Conservation (phyloP, 2,888 invertebrate species). For the Drosophila birchii region DNA sequence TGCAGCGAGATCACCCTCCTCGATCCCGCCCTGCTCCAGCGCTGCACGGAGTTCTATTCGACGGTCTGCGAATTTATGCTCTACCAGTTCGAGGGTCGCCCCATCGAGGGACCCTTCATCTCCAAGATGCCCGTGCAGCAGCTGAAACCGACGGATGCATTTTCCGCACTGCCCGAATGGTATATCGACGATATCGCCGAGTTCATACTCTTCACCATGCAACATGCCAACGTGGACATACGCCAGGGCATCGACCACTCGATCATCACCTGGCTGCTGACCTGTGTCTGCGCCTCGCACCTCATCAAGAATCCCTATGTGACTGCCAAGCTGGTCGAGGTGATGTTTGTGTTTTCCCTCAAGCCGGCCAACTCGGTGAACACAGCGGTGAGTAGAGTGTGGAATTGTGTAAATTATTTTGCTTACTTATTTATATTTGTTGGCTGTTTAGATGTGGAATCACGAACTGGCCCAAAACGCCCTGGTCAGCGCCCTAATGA, state of each 20-base stretch:
- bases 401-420: too few species aligned
- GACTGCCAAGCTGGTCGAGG: slow-evolving; percentile 97
- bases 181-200: slow-evolving; percentile 99
- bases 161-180: slow-evolving; percentile 98
- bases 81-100: slow-evolving; percentile 87
- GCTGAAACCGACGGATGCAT: slow-evolving; percentile 89
- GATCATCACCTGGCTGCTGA: slow-evolving; percentile 94
- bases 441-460: slow-evolving; percentile 92
- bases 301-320: slow-evolving; percentile 98
- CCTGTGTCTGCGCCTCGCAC: slow-evolving; percentile 95
- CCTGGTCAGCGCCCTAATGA: slow-evolving; percentile 96
- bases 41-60: slow-evolving; percentile 94
- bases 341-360: slow-evolving; percentile 91
- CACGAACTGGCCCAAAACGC: slow-evolving; percentile 93
- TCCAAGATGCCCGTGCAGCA: slow-evolving; percentile 87
- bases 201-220: slow-evolving; percentile 95
- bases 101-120: slow-evolving; percentile 85
- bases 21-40: slow-evolving; percentile 92
- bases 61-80: slow-evolving; percentile 92
- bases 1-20: slow-evolving; percentile 96
- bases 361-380: slow-evolving; percentile 86
- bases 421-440: too few species aligned
- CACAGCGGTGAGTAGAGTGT: slow-evolving; percentile 78
- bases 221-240: slow-evolving; percentile 88
- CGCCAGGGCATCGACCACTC: slow-evolving; percentile 92